Conservation (phyloP, 2,888 invertebrate genomes). For the Gibbula magus region DNA sequence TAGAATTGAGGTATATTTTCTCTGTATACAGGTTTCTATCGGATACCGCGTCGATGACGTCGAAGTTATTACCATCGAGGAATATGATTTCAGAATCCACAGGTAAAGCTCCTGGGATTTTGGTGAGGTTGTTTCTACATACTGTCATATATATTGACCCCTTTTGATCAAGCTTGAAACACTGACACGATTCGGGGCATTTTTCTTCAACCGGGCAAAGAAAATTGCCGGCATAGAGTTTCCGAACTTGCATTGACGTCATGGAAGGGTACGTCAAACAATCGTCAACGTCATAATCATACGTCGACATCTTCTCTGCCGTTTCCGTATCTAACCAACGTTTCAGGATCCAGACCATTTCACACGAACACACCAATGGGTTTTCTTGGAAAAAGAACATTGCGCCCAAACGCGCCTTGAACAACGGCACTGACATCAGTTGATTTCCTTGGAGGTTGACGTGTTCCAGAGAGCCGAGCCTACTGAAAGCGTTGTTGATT, state of each 20-base stretch:
- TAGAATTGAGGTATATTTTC: not conserved
- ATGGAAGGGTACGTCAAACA: not conserved
- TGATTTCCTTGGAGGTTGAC: not conserved
- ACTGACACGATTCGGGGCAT: not conserved
- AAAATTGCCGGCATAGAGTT: not conserved
- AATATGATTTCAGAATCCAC: not conserved
- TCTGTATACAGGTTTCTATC: not conserved
- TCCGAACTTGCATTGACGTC: not conserved
- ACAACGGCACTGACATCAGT: not conserved
- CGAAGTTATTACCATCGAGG: slow-evolving; percentile 12
- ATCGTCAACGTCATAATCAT: slow-evolving; percentile 13
- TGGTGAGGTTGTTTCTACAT: not conserved
- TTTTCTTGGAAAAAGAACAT: not conserved
- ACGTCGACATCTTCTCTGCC: not conserved
- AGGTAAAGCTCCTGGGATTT: not conserved
- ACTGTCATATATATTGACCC: not conserved
- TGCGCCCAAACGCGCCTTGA: slow-evolving; percentile 1
- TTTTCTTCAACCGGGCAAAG: not conserved
- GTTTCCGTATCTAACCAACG: not conserved
- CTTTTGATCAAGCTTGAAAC: not conserved
- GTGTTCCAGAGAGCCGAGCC: not conserved
- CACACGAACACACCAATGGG: slow-evolving; percentile 2
- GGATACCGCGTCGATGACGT: not conserved
- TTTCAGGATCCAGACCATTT: not conserved
- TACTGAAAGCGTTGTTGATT: not conserved